phyloP scores from a whole-genome alignment of 92 coral and sea anemone genomes.

The Epizoanthus stellaris region DNA sequence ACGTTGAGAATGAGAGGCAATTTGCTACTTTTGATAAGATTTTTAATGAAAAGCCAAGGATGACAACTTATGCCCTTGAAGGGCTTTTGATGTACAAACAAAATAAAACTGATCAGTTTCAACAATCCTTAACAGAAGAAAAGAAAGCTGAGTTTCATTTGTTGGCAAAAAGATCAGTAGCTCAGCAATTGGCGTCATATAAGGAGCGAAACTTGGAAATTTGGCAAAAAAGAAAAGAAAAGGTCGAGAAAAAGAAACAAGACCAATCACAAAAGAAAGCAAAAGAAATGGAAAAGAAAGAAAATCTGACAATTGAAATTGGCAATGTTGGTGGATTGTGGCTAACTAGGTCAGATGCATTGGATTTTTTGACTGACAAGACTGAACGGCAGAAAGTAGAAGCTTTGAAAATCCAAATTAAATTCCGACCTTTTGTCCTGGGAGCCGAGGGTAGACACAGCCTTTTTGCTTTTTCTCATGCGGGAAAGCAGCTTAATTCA shows the following conservation, averaged over 20 bases:
- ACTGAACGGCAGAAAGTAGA: conserved; percentile 32
- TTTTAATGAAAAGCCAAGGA: conserved; percentile 30
- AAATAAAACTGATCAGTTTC: conserved; percentile 20
- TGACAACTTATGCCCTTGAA: conserved; percentile 23
- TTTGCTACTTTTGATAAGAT: conserved; percentile 10
- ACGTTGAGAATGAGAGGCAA: conserved; percentile 12
- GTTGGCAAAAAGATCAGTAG: conserved; percentile 8
- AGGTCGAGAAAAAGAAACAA: conserved; percentile 13
- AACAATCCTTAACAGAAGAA: conserved; percentile 15
- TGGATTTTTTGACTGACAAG: conserved; percentile 3
- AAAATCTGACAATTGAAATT: conserved; percentile 8
- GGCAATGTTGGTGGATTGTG: conserved; percentile 12
- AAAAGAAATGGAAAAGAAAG: conserved; percentile 6
- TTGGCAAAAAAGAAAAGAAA: conserved; percentile 27
- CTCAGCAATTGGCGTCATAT: background rate
- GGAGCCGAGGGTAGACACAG: conserved; percentile 33
- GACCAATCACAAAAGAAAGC: conserved; percentile 9
- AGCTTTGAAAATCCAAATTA: conserved; percentile 25
- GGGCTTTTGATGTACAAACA: conserved; percentile 20
- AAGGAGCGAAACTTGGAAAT: conserved; percentile 19
- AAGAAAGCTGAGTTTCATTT: conserved; percentile 9
- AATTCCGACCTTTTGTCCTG: conserved; percentile 17
- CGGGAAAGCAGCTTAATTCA: conserved; percentile 26
- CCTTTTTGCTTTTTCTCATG: conserved; percentile 37
- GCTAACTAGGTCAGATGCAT: conserved; percentile 2